These are phyloP conservation scores for Propithecus coquereli DNA, from an alignment of 2,113 vertebrate genomes.

Conservation along the genomic window DNA sequence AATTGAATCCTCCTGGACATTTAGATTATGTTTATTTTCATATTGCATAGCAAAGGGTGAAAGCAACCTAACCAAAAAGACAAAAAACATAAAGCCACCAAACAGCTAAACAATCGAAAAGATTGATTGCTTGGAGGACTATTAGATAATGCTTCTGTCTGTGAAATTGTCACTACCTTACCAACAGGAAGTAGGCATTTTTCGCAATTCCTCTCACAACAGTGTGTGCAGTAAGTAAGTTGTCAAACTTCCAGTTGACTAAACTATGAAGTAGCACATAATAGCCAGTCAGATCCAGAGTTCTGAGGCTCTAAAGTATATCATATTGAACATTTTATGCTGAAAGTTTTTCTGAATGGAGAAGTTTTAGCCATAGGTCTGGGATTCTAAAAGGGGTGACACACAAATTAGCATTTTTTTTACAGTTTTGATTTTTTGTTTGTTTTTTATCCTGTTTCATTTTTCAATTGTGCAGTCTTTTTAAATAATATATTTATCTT, in stretches of 20 bases:
- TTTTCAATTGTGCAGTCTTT: neutral
- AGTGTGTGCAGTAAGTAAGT: neutral
- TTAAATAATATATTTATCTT: slow-evolving; percentile 25
- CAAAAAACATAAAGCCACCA: neutral
- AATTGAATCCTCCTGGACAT: neutral
- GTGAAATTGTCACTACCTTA: neutral
- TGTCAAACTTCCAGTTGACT: neutral
- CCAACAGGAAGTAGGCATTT: neutral
- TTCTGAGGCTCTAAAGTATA: neutral
- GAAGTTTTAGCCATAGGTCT: neutral
- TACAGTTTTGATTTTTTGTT: neutral
- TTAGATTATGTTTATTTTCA: neutral
- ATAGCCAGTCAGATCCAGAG: neutral
- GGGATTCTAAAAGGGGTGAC: neutral
- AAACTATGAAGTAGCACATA: neutral
- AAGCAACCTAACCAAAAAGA: neutral
- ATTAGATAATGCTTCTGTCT: neutral
- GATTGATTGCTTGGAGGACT: neutral
- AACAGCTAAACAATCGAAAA: neutral
- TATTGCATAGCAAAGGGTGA: neutral
- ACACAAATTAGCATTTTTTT: neutral
- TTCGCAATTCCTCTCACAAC: neutral
- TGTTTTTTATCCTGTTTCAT: neutral
- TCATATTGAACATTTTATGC: neutral
- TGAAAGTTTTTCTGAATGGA: neutral